These are phyloP conservation scores for Megalops cyprinoides DNA, from an alignment of 2,797 vertebrate genomes.

Conservation along the genomic window DNA sequence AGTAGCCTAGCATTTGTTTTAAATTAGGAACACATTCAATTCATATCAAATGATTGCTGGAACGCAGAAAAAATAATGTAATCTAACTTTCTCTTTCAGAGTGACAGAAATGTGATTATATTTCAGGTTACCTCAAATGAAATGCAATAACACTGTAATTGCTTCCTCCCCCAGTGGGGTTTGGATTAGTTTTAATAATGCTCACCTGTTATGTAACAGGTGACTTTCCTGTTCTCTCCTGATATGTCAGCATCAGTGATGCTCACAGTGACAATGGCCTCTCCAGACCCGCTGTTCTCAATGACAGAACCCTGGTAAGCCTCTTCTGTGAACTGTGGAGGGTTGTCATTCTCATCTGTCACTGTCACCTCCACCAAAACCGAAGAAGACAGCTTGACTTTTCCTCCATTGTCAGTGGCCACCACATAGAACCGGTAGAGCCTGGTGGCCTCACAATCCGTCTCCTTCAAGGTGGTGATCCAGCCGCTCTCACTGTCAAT, in stretches of 20 bases:
- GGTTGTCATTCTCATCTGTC: slow-evolving; percentile 95
- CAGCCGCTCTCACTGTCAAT: slow-evolving; percentile 90
- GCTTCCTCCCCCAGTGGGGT: neutral
- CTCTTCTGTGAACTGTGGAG: slow-evolving; percentile 84
- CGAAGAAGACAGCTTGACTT: slow-evolving; percentile 87
- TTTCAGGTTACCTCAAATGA: too few relatives aligned
- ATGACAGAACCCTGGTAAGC: slow-evolving; percentile 84
- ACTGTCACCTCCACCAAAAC: slow-evolving; percentile 88
- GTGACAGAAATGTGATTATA: neutral
- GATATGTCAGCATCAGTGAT: slow-evolving; percentile 86
- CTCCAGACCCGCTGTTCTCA: slow-evolving; percentile 84
- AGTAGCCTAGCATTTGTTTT: too few relatives aligned
- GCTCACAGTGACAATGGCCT: slow-evolving; percentile 82
- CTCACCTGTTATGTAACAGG: slow-evolving; percentile 95
- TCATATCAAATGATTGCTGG: too few relatives aligned
- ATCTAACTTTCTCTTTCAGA: neutral
- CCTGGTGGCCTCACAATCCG: slow-evolving; percentile 84
- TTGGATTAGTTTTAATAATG: neutral
- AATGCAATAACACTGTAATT: neutral
- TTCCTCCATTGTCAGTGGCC: slow-evolving; percentile 86
- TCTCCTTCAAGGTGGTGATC: slow-evolving; percentile 82
- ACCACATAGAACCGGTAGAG: slow-evolving; percentile 85
- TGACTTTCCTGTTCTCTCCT: slow-evolving; percentile 86
- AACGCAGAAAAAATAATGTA: neutral
- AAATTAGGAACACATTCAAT: too few relatives aligned